Evolutionary conservation across 2,797 vertebrate genomes (phyloP), one percentile per base, ranked within the genome.

Genomic region (Anas capensis): DNA sequence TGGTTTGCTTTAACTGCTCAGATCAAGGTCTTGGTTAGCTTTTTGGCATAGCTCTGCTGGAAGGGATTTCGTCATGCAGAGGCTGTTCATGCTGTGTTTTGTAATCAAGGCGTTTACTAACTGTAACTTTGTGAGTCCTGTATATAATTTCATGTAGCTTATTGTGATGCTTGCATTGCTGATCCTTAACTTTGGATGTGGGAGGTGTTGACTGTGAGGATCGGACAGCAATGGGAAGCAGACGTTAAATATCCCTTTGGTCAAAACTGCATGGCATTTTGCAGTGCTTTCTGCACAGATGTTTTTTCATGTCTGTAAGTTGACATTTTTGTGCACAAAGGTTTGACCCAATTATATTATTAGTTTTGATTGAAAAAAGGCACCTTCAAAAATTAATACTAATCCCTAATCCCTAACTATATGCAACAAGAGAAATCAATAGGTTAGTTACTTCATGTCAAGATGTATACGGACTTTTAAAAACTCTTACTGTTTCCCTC

Each of bases 101-200:
- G 31, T 82, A 93, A 86, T 93, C 69, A 79, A 82, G 66, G 54
- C 66, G 65, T 90, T 94, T 86, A 72, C 46, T 61, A 81, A 71
- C 33, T 57, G 8, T 70, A 87, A 65, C 79, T 81, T 70, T 69
- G 21, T 61, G 58, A 86, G 12, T 79, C 42, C 54, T 84, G 58
- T 79, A 14, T 72, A 27, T 57, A 38, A 86, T 82, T 91, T 79
- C 46, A 58, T 0, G 0, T 54, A 38, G 1, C 1, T 48, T 65
- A 21, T 72, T 93, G 26, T 20, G 71, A 33, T 44, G 38, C 11
- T 83, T 77, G 42, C 68, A 21, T 40, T 69, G 70, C 40, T 33
- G 60, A 65, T 73, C 26, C 44, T 77, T 65, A 54, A 49, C 38
- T 70, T 82, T 26, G n/a, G 65, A 82, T n/a, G 46, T 26, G 38